Base-by-base conservation (phyloP, 92 coral and sea anemone species). In the Umimayanthus kanabou region DNA sequence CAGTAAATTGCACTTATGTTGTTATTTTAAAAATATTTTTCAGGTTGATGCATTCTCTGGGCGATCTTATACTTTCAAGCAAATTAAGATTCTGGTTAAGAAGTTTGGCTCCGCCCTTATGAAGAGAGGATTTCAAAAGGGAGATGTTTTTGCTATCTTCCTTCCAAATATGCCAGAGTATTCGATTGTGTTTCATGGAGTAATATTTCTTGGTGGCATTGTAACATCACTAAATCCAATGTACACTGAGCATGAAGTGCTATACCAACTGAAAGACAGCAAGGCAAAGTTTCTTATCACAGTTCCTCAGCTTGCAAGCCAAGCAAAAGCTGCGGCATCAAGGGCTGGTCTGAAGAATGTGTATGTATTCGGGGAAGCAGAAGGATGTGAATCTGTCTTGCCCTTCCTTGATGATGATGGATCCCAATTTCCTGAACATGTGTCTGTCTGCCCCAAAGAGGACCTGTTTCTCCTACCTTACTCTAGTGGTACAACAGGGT, bases 401-500 rank as follows among this genome's bases (percentile, higher is more conserved):
- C 69, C 91, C 6, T 87, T 95, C 15, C 55, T 90, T 39, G 72
- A 50, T 25, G 98, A 95, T 58, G 97, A 95, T 87, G 98, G 98
- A 3, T 81, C 80, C 22, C 82, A 81, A 29, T 88, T 92, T 76
- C 92, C 97, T 11, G 47, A 79, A 18, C 69, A 89, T 85, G 89
- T 92, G n/a, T 80, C 88, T 39, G 73, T 92, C 82, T 87, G 79
- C 39, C 94, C 96, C 20, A 86, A 55, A 67, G 94, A 92, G 8
- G 96, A 94, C 9, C 72, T 94, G 16, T 83, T 90, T 74, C 84
- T 69, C 18, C 85, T 95, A 49, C 95, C 95, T 29, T 95, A 95
- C 85, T 95, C 98, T 6, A 95, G 98, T 86, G 98, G 98, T 2
- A 95, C 98, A 11, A 95, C 98, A 2, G 98, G 98, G 15, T 40